phyloP scores from a whole-genome alignment of 2,797 vertebrate species.

The Liparis tanakae region DNA sequence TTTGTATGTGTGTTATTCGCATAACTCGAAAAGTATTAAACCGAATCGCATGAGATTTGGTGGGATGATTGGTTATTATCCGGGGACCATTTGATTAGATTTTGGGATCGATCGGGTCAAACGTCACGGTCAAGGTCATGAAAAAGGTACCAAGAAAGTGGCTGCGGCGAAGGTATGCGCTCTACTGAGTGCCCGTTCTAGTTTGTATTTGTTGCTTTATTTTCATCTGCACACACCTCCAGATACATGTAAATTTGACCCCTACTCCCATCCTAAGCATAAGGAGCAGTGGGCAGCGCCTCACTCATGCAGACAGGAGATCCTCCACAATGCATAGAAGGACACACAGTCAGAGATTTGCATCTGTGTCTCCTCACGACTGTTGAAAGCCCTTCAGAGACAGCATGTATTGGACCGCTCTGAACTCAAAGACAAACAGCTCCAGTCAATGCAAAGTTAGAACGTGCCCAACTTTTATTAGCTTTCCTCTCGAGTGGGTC shows the following conservation, averaged over 20 bases:
- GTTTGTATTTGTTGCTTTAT: neutral
- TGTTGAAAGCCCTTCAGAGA: neutral
- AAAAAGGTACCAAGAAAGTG: too few relatives aligned
- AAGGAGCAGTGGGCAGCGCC: neutral
- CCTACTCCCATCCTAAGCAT: neutral
- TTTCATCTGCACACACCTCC: neutral
- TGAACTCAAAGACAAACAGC: constrained; percentile 34
- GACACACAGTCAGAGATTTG: too few relatives aligned
- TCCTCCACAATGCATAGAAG: neutral
- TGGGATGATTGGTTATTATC: too few relatives aligned
- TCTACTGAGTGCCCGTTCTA: too few relatives aligned
- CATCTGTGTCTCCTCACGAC: neutral
- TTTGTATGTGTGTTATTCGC: too few relatives aligned
- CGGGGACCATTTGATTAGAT: too few relatives aligned
- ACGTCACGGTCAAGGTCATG: too few relatives aligned
- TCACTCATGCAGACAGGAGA: neutral
- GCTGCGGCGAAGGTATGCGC: too few relatives aligned
- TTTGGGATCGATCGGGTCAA: too few relatives aligned
- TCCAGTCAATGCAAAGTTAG: constrained; percentile 21
- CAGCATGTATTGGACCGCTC: neutral
- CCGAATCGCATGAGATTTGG: too few relatives aligned
- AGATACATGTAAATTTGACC: neutral
- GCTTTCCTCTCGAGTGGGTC: constrained; percentile 30
- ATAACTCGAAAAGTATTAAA: too few relatives aligned
- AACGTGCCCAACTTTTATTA: constrained; percentile 42